Evolutionary conservation across 2,888 invertebrate species (phyloP).

Genomic region (Lasioglossum calceatum): DNA sequence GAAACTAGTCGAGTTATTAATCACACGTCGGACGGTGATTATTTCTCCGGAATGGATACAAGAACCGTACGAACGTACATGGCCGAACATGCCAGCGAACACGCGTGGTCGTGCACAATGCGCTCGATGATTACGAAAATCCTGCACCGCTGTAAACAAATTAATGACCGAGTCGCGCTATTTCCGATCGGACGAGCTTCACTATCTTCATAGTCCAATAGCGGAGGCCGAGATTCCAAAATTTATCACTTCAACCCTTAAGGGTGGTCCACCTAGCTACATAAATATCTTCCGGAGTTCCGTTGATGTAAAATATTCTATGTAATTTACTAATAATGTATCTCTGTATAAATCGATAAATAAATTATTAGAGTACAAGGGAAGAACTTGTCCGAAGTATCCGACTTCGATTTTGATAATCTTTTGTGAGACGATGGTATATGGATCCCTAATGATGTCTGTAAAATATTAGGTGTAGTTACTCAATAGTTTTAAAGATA

Average conservation of each 20-base stretch:
- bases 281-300: no score
- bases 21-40: conserved; percentile 54
- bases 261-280: no score
- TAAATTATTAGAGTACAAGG: no score
- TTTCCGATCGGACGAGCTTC: neutral
- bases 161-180: conserved; percentile 20
- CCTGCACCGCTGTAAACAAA: conserved; percentile 37
- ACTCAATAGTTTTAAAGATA: no score
- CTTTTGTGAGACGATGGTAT: no score
- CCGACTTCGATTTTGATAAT: no score
- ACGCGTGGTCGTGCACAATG: conserved; percentile 11
- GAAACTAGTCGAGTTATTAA: conserved; percentile 61
- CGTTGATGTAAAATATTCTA: no score
- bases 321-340: no score
- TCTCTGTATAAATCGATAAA: no score
- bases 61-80: conserved; percentile 27
- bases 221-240: neutral
- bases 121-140: conserved; percentile 46
- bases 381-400: no score
- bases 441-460: no score
- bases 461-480: no score
- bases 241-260: neutral
- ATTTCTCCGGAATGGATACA: conserved; percentile 54
- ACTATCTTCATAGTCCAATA: neutral
- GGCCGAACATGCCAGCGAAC: conserved; percentile 8